Evolutionary conservation across 2,888 invertebrate genomes (phyloP).

Genomic region (Meandrusa payeni): DNA sequence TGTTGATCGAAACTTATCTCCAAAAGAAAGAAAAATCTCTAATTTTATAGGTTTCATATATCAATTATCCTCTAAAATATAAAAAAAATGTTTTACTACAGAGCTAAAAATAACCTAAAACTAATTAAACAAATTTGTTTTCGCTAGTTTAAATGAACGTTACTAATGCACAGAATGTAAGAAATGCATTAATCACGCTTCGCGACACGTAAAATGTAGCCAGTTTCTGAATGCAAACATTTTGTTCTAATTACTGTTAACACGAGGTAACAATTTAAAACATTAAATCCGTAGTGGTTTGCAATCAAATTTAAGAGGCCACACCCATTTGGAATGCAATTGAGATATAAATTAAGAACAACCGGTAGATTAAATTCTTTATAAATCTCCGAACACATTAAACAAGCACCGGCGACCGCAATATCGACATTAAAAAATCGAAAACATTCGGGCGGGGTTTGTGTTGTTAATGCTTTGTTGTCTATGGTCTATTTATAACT

Average conservation of each 20-base stretch:
- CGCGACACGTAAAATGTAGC: slow-evolving; percentile 4
- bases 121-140: too few relatives aligned
- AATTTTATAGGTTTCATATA: too few relatives aligned
- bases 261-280: slow-evolving; percentile 14
- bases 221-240: slow-evolving; percentile 4
- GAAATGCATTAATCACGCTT: slow-evolving; percentile 10
- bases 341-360: slow-evolving; percentile 37
- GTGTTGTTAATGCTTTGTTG: slow-evolving; percentile 66
- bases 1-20: too few relatives aligned
- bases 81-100: too few relatives aligned
- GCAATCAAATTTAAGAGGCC: slow-evolving; percentile 3
- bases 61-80: too few relatives aligned
- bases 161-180: background rate
- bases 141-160: too few relatives aligned
- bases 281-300: slow-evolving; percentile 8
- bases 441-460: slow-evolving; percentile 38
- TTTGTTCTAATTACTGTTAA: slow-evolving; percentile 11
- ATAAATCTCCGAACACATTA: slow-evolving; percentile 30
- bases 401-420: slow-evolving; percentile 33
- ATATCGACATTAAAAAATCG: slow-evolving; percentile 34
- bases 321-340: slow-evolving; percentile 17
- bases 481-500: slow-evolving; percentile 69
- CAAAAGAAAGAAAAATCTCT: too few relatives aligned
- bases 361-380: slow-evolving; percentile 31
- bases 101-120: too few relatives aligned